Base-by-base conservation (phyloP, 1,140 invertebrate species). In the Drepana arcuata region DNA sequence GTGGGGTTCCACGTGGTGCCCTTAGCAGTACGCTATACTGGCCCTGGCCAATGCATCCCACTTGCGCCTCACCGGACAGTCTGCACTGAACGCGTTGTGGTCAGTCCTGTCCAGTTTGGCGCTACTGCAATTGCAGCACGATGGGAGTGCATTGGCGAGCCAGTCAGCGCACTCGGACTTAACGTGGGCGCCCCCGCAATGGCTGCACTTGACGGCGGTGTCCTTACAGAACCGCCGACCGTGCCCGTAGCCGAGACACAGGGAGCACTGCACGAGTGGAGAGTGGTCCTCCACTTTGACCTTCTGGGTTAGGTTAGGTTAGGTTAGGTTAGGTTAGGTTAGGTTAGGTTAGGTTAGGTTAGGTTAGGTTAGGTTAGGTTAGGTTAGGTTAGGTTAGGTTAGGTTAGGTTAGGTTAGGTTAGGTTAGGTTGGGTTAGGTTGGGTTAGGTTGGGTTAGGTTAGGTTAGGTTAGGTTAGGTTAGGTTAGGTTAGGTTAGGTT, bases 361-460 rank as follows among this genome's bases (percentile, higher is more conserved):
- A 34, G 32, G 39, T 34, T 28, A 29, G 39, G 39, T 41, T 34
- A 34, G 32, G 32, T 28, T 28, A 34, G 39, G 39, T 60, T 52
- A 60, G 63, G 37, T 41, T 34, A 29, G 39, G 39, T 41, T 41
- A 34, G 31, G 39, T 4, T 31, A 9, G 14, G 29, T 31, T 31
- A 16, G 14, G 30, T 32, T 16, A 13, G 30, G 14, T 21, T 21
- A 21, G 18, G 18, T 21, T 21, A 21, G 18, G 18, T 21, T 21
- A 21, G 30, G 30, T 32, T 32, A 25, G 30, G 30, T 32, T 32
- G 10, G 30, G 30, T 32, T 18, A 16, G 29, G 29, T 31, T 16
- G 7, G 27, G 10, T 43, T 36, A n/a, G 21, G 30, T 3, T 34
- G 7, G 32, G 27, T 29, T 29, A 14, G 32, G 30, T 36, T 43